phyloP scores from a whole-genome alignment of 2,797 vertebrate species.

The Hemitrygon akajei region DNA sequence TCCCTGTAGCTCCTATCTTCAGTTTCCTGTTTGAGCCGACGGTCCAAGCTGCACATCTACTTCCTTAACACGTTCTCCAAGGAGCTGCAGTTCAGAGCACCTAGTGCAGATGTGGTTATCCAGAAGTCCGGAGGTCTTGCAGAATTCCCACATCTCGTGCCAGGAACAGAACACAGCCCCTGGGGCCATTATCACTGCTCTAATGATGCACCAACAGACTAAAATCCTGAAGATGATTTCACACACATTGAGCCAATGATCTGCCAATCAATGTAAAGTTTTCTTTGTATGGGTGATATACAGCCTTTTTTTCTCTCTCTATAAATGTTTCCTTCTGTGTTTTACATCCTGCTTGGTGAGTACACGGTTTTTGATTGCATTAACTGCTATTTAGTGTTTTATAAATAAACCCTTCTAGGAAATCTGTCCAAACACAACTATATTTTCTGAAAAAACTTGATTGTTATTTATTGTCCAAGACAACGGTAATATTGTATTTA shows the following conservation, averaged over 20 bases:
- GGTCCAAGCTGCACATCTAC: too few species aligned
- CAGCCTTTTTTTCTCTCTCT: not conserved
- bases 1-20: too few species aligned
- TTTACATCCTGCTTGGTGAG: conserved; percentile 14
- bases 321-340: conserved; percentile 16
- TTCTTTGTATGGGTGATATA: not conserved
- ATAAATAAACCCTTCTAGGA: not conserved
- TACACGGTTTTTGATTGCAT: conserved; percentile 13
- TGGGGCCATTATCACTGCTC: too few species aligned
- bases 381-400: conserved; percentile 20
- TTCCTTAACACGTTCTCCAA: too few species aligned
- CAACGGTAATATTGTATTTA: not conserved
- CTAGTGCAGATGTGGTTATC: too few species aligned
- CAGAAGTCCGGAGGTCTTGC: too few species aligned
- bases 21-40: too few species aligned
- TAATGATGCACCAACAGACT: too few species aligned
- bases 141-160: too few species aligned
- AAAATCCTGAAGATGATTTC: not conserved
- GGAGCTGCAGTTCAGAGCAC: too few species aligned
- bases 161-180: too few species aligned
- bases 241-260: not conserved
- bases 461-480: conserved; percentile 28
- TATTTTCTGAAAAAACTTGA: conserved; percentile 15
- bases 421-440: conserved; percentile 26
- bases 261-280: not conserved